A percentile compares a stretch with the other conserved stretches of the same genome.
These are phyloP conservation scores for Salarias fasciatus DNA, from an alignment of 2,797 vertebrate genomes.

Conservation along the genomic window DNA sequence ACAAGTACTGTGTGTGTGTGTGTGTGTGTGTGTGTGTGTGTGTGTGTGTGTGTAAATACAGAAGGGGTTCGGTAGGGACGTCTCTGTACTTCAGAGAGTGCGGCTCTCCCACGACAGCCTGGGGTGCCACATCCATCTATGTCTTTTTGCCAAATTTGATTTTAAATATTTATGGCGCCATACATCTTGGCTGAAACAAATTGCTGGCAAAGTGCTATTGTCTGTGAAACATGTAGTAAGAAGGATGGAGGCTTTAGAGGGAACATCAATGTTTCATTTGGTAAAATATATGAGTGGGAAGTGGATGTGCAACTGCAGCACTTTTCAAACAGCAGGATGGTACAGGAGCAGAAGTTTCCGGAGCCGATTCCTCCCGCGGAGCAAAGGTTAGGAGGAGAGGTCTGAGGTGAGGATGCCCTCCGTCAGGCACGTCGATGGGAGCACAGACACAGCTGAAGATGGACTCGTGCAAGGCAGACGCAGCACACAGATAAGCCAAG, in stretches of 20 bases:
- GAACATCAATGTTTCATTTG: conserved; percentile 99
- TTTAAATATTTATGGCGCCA: conserved; percentile 99
- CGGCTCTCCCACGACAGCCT: conserved; percentile 82
- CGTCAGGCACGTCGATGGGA: too few species aligned
- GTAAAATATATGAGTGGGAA: conserved; percentile 90
- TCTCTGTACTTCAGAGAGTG: conserved; percentile 67
- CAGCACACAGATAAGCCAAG: too few species aligned
- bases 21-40: too few species aligned
- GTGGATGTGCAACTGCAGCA: conserved; percentile 76
- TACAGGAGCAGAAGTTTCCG: conserved; percentile 61
- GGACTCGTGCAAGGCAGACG: too few species aligned
- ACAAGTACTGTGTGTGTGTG: conserved; percentile 7
- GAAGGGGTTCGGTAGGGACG: conserved; percentile 53
- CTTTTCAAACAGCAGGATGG: conserved; percentile 62
- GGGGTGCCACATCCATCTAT: conserved; percentile 94
- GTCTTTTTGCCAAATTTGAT: conserved; percentile 99
- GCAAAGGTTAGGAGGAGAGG: conserved; percentile 1
- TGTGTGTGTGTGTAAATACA: too few species aligned
- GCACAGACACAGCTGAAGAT: too few species aligned
- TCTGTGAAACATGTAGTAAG: conserved; percentile 94
- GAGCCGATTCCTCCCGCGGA: conserved; percentile 18
- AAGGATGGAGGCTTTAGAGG: conserved; percentile 96
- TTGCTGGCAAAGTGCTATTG: conserved; percentile 98
- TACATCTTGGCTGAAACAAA: conserved; percentile 98
- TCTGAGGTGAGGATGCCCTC: conserved; percentile 16